Base-by-base conservation (phyloP, 2,113 vertebrate genomes). In the Bos indicus region DNA sequence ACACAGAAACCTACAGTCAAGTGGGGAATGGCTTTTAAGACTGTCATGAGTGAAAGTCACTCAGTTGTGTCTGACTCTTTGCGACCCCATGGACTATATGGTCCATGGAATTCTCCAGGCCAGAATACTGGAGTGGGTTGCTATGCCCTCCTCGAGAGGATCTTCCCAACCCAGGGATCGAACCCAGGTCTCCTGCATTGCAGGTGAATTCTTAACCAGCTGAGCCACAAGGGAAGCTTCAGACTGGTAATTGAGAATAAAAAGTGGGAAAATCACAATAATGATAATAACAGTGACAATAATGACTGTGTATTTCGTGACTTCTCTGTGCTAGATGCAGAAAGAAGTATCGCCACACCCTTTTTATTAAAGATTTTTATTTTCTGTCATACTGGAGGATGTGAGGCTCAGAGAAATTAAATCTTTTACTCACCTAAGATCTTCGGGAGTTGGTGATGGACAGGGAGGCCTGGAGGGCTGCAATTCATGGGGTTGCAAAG, bases 331-430 rank as follows among this genome's bases (percentile, higher is more conserved):
- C 3, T 43, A 88, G 28, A n/a, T 15, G 21, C 3, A 51, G 11
- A 54, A 64, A n/a, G 82, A 51, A 8, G 2, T 33, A 56, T 67
- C 6, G 1, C 40, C 48, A 25, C 1, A 15, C 4, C 6, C 21
- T 96, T 28, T 33, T 62, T 33, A 26, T 14, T 46, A 85, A 33
- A 48, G 2, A 36, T 21, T 59, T 91, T 36, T 74, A 15, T 90
- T 95, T 94, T 94, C 36, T 93, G 10, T 52, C 51, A 11, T 21
- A n/a, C 21, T 60, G 51, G 23, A 84, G 25, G 52, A 91, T 23
- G 26, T 36, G 19, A 43, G 23, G 3, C 30, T 97, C 77, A 71
- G 33, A 77, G n/a, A 88, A 93, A 17, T 54, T 48, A 52, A 77
- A 33, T 54, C 56, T 86, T 94, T 96, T 52, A 36, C 59, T 94